A percentile compares a stretch with the other conserved stretches of the same genome.
Conservation (phyloP, 2,797 vertebrate species). For the Acanthiza pusilla region DNA sequence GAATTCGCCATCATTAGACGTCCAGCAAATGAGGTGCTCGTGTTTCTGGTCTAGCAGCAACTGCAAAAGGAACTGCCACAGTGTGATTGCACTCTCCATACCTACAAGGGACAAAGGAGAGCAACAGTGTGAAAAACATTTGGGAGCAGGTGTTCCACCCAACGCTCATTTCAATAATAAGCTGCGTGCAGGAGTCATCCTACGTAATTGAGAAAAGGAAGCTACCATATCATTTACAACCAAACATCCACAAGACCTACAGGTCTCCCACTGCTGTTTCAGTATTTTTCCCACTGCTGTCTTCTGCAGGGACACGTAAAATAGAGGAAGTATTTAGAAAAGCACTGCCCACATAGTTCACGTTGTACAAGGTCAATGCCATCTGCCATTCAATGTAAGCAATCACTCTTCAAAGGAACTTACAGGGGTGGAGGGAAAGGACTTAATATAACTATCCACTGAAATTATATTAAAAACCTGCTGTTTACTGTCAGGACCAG, state of each 20-base stretch:
- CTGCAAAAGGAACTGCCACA: conserved; percentile 99
- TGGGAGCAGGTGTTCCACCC: not conserved
- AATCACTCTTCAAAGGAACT: not conserved
- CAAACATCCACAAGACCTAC: not conserved
- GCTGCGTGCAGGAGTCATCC: not conserved
- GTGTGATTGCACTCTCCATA: conserved; percentile 98
- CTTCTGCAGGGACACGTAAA: not conserved
- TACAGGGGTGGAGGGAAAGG: rapidly evolving
- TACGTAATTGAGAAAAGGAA: not conserved
- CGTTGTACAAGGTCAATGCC: not conserved
- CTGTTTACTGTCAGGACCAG: not conserved
- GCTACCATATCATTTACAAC: not conserved
- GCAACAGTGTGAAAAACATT: conserved; percentile 20
- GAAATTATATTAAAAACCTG: not conserved
- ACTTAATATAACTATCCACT: not conserved
- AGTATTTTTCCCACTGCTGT: not conserved
- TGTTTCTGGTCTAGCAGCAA: conserved; percentile 94
- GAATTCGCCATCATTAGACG: conserved; percentile 94
- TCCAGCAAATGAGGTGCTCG: conserved; percentile 97
- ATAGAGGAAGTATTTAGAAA: not conserved
- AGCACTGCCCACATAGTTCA: not conserved
- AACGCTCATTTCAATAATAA: not conserved
- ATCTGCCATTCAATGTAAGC: not conserved
- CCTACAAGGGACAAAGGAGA: conserved; percentile 69
- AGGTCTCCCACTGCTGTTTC: not conserved